Conservation (phyloP, 2,113 vertebrate species). For the Dicerorhinus sumatrensis region DNA sequence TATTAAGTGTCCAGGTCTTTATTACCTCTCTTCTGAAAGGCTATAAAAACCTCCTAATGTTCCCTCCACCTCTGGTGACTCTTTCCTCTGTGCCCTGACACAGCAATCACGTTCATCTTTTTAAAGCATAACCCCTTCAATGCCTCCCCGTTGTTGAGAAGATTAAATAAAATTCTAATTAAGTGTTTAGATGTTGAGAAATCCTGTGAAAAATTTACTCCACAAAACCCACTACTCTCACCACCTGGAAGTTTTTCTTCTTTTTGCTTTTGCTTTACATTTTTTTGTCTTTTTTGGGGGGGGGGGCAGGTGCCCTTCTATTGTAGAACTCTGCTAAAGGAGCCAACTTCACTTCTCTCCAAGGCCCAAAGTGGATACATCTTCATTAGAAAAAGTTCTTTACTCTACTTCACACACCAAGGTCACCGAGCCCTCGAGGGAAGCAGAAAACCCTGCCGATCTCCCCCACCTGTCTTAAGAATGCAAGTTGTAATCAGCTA, state of each 20-base stretch:
- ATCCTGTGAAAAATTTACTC: background rate
- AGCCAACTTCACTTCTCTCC: background rate
- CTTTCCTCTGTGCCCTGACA: background rate
- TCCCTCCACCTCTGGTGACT: background rate
- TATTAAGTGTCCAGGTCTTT: slow-evolving; percentile 20
- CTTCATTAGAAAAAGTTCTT: background rate
- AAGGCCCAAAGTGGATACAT: background rate
- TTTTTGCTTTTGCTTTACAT: background rate
- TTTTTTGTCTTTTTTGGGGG: background rate
- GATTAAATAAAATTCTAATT: slow-evolving; percentile 45
- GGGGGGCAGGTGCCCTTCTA: background rate
- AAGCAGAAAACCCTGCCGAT: background rate
- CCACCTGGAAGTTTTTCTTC: background rate
- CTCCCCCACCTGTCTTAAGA: background rate
- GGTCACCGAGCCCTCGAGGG: background rate
- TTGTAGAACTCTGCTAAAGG: background rate
- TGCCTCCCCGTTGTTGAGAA: background rate
- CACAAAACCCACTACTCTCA: background rate
- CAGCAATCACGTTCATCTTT: background rate
- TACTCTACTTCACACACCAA: background rate
- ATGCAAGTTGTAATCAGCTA: background rate
- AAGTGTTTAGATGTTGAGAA: slow-evolving; percentile 22
- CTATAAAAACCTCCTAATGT: slow-evolving; percentile 4
- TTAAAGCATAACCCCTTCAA: background rate
- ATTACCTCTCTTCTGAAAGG: slow-evolving; percentile 54